Evolutionary conservation across 2,888 invertebrate genomes (phyloP), one percentile per base, ranked within the genome.

Genomic region (Teinopalpus imperialis): DNA sequence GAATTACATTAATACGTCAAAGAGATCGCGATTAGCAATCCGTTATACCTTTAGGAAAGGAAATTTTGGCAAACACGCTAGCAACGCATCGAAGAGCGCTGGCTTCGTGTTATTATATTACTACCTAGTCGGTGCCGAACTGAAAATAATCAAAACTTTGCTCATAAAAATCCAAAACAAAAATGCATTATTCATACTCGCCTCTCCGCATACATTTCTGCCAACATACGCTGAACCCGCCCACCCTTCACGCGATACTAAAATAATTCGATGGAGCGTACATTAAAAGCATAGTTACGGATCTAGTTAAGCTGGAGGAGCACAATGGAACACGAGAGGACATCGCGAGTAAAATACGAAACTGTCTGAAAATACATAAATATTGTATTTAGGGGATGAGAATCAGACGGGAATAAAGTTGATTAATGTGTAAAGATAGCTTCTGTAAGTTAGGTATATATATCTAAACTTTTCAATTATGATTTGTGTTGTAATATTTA

Each of bases 101-200:
- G n/a, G n/a, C 71, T 70, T 72, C 48, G 65, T 56, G 59, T 59
- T 64, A 67, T 74, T 60, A 66, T 64, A 66, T 71, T 67, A 63
- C 63, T 75, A 80, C 77, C 73, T 81, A 81, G 74, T 75, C 69
- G 69, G 69, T 77, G 73, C 72, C 73, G 74, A 82, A 86, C 86
- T 86, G 82, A 85, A 88, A 88, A 88, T 88, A 88, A 88, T 88
- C 88, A 88, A 86, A 88, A 88, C 87, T 88, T 88, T 85, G 55
- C 83, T 79, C 88, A 86, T 88, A 88, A 88, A 88, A 88, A 87
- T 88, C 86, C 85, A 83, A 88, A 88, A 88, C 88, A 88, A 88
- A 86, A 88, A 87, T 88, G 83, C 87, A 88, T 88, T 87, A 88
- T 88, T 88, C 88, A 88, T 88, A 82, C 74, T 81, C 71, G 76